Evolutionary conservation across 2,113 vertebrate species (phyloP).

Genomic region (Hypanus sabinus): DNA sequence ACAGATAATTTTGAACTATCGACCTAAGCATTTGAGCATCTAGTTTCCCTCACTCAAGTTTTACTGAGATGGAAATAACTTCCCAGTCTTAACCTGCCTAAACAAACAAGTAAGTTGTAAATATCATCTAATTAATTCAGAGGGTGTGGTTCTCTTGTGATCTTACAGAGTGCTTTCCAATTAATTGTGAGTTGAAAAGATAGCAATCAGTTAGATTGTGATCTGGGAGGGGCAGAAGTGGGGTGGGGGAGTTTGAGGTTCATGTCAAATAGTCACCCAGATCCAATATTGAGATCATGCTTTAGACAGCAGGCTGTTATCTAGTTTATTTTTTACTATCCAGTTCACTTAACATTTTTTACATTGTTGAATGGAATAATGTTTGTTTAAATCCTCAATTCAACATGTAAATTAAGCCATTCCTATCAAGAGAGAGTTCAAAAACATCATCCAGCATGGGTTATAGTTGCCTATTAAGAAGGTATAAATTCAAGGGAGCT

Average conservation of each 20-base stretch:
- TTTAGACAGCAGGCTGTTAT: background rate
- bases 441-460: background rate
- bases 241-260: background rate
- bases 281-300: background rate
- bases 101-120: background rate
- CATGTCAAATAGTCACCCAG: background rate
- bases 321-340: background rate
- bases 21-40: background rate
- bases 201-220: background rate
- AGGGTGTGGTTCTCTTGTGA: background rate
- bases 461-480: background rate
- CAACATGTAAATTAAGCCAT: background rate
- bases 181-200: background rate
- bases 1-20: background rate
- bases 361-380: background rate
- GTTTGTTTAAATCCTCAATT: background rate
- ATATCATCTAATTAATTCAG: background rate
- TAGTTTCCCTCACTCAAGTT: background rate
- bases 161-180: background rate
- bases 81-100: background rate
- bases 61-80: constrained; percentile 6
- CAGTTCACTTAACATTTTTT: no score
- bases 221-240: background rate
- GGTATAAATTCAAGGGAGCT: background rate
- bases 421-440: background rate